Base-by-base conservation (phyloP, 1,140 invertebrate genomes). In the Maniola jurtina region DNA sequence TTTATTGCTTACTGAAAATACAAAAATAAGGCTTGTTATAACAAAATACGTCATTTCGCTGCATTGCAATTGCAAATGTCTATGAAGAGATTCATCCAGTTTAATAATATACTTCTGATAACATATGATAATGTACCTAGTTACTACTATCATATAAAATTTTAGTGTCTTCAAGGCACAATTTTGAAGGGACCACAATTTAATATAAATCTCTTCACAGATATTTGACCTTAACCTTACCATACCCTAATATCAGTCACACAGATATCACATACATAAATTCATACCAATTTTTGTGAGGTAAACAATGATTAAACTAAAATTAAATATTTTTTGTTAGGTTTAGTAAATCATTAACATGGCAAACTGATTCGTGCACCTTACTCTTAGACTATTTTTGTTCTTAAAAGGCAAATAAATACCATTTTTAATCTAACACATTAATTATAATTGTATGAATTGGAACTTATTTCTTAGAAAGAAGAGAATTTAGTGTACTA, bases 1-100 rank as follows among this genome's bases (percentile, higher is more conserved):
- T 86, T 83, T 84, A 84, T 86, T 84, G 77, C 77, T 82, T 81
- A 79, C 64, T 76, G 58, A 70, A 73, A 75, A 76, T 81, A 83
- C 76, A 82, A 84, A 80, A 73, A 72, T 65, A 64, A 64, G 62
- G 69, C 77, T 79, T 77, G 54, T 56, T 74, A n/a, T n/a, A 73
- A 69, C 66, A 81, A 83, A 79, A 81, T 81, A 77, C 56, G 61
- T 76, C 72, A 76, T 76, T 75, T 79, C 70, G 64, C 64, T 71
- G 59, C 67, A 70, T 79, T 68, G 75, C 69, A 76, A 80, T 79
- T 68, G 75, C 69, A 76, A 80, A 55, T 72, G 70, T 73, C 77
- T 77, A 79, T 78, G 80, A 81, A 78, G 76, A 79, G 71, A 67
- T 66, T 71, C 50, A 61, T 72, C 33, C 40, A 47, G 36, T 55